These are phyloP conservation scores for Eupithecia tripunctaria DNA, from an alignment of 2,888 invertebrate species.

Conservation along the genomic window DNA sequence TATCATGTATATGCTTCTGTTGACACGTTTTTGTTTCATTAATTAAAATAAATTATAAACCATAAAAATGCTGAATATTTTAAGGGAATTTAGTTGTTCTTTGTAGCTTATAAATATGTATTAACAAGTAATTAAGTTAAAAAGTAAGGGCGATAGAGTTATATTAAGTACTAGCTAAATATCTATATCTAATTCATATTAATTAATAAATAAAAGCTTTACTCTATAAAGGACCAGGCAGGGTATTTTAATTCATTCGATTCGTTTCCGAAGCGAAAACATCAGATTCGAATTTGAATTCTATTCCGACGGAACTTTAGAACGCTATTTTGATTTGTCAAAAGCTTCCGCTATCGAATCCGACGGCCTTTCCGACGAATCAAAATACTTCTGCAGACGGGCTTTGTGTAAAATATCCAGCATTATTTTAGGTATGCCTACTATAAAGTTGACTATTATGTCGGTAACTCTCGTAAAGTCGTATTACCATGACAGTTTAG, in stretches of 20 bases:
- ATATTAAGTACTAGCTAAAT: neutral
- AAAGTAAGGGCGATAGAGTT: neutral
- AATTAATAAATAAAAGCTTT: neutral
- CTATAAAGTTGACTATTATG: neutral
- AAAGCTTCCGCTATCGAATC: no score
- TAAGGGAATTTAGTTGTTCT: neutral
- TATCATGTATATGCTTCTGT: slow-evolving; percentile 1
- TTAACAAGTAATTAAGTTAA: neutral
- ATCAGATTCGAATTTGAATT: no score
- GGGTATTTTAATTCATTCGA: no score
- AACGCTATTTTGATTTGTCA: no score
- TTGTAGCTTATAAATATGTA: neutral
- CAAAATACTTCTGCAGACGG: no score
- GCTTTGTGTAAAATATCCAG: neutral
- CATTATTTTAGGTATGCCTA: neutral
- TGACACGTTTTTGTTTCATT: neutral
- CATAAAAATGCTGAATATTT: neutral
- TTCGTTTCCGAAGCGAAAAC: no score
- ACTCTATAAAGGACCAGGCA: neutral
- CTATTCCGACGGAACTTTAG: no score
- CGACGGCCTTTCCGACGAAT: no score
- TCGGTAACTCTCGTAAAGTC: neutral
- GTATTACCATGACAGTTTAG: neutral
- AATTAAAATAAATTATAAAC: neutral
- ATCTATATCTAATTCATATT: neutral